Base-by-base conservation (phyloP, 2,888 invertebrate genomes). In the Polylopha cassiicola region DNA sequence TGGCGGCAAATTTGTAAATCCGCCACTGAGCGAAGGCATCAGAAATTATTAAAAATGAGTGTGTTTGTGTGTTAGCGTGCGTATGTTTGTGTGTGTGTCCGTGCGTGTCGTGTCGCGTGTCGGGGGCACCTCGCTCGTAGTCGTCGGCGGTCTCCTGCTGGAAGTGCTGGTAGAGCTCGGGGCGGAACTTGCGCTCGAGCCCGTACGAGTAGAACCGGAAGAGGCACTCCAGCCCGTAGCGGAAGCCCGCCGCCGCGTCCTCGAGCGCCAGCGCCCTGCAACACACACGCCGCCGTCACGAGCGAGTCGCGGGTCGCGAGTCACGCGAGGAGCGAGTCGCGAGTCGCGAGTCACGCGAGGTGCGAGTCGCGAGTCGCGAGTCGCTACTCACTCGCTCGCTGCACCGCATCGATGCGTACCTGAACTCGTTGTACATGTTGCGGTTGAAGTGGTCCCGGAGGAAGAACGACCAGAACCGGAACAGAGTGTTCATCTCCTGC, bases 391-490 rank as follows among this genome's bases (percentile, higher is more conserved):
- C n/a, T n/a, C n/a, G n/a, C n/a, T n/a, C n/a, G n/a, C n/a, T n/a
- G n/a, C n/a, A 17, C 3, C n/a, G n/a, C 11, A 30, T 16, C 18
- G 5, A 7, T 15, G 47, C 45, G 44, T 36, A 86, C 86, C 88
- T 86, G 82, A 99, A 99, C 81, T 99, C 99, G 57, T 93, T 92
- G 78, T 98, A 99, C 99, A 99, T 99, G 51, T 92, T 96, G 57
- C 94, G 91, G 82, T 99, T 99, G 85, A 98, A 99, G 72, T 99
- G 97, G 73, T 99, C 98, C 45, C 99, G 87, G 49, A 99, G 87
- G 89, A 99, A 99, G 90, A 99, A 99, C 16, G 99, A 99, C 99
- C 99, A 99, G 87, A 99, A 99, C 46, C 99, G 89, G 88, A 98
- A 99, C 32, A 99, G 87, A 0, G 99, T 99, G 82, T 99, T 99